Base-by-base conservation (phyloP, 2,113 vertebrate species). In the Smithornis capensis region DNA sequence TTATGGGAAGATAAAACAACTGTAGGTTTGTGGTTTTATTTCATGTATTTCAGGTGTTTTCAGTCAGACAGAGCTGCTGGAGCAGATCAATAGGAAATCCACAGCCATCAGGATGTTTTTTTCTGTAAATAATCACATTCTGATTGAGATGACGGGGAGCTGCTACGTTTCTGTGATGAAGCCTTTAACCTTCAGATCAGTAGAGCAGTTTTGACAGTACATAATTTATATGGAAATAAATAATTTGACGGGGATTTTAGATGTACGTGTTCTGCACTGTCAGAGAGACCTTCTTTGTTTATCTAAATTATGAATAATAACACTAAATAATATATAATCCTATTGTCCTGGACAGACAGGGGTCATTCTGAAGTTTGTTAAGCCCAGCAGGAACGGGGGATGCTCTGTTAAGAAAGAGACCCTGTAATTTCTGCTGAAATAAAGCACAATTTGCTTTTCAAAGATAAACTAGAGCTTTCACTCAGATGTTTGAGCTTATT, bases 181-280 rank as follows among this genome's bases (percentile, higher is more conserved):
- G 87, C 60, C 73, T 92, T 95, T 95, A 94, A 91, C 94, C 80
- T 95, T 96, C 86, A 94, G 87, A 87, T 89, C 59, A 93, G 74
- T 69, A 59, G 76, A 94, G 40, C 62, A 68, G 69, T 83, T 97
- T 92, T 93, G 94, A 92, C 89, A 94, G 90, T 71, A 68, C 84
- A 83, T 93, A 92, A 85, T 95, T 96, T 62, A 94, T 91, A 81
- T 19, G 25, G 90, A 71, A 92, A 94, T 95, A 92, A 94, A 90
- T 89, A 92, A 96, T 92, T 85, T 93, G 92, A 80, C 5, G 9
- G 79, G 62, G n/a, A 44, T 90, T 84, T 94, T 83, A 73, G 22
- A 24, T 15, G 56, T 40, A 49, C 1, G 0, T 37, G 16, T 59
- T 92, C 94, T 87, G 74, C 70, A 49, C 77, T 71, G 77, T 83